A percentile compares a stretch with the other conserved stretches of the same genome.
phyloP scores from a whole-genome alignment of 2,113 vertebrate species.

The Odocoileus virginianus region DNA sequence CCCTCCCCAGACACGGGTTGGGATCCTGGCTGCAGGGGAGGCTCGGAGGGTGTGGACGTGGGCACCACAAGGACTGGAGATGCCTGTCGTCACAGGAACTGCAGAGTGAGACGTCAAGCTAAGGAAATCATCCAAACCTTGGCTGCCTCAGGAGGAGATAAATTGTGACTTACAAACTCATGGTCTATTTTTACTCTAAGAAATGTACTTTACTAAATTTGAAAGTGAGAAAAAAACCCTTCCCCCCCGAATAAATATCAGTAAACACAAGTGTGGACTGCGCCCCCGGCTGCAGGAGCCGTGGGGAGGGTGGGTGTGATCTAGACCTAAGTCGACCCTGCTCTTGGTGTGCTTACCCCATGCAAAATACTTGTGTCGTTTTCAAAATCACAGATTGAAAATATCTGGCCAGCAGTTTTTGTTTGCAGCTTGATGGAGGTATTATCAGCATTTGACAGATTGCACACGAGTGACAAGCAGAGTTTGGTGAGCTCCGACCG shows the following conservation, averaged over 20 bases:
- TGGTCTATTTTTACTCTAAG: constrained; percentile 57
- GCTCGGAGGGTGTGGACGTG: neutral
- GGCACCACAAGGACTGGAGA: neutral
- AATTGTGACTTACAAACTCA: constrained; percentile 26
- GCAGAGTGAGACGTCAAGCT: neutral
- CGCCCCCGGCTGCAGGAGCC: neutral
- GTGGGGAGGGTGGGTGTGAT: neutral
- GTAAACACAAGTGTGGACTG: constrained; percentile 15
- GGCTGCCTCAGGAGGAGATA: constrained; percentile 46
- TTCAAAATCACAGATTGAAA: neutral
- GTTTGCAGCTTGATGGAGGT: neutral
- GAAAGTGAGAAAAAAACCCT: constrained; percentile 49
- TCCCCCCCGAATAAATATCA: constrained; percentile 30
- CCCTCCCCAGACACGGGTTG: fast-evolving
- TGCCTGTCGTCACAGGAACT: neutral
- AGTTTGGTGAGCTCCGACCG: neutral
- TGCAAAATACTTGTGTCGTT: neutral
- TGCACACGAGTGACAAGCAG: neutral
- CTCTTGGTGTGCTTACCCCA: neutral
- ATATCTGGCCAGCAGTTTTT: neutral
- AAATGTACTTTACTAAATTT: constrained; percentile 52
- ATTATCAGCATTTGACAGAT: neutral
- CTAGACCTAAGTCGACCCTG: neutral
- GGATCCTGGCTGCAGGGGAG: neutral
- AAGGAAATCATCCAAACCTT: constrained; percentile 4